Conservation (phyloP, 2,888 invertebrate genomes). For the Dasypolia templi region DNA sequence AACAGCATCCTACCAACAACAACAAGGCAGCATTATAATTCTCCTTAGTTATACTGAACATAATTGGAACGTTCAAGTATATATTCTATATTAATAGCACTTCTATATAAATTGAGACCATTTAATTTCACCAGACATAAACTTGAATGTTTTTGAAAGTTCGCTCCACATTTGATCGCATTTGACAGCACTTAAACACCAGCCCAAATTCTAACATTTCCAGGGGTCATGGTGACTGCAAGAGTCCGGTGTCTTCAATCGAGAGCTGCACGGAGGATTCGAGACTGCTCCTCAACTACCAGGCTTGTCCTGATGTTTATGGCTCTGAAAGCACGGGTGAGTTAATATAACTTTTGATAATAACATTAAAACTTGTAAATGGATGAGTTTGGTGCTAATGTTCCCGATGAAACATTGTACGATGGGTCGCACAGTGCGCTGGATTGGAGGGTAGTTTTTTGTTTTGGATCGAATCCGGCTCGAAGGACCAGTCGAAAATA, state of each 20-base stretch:
- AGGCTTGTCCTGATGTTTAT: constrained; percentile 97
- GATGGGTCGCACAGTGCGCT: no score
- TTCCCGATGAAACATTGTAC: not conserved
- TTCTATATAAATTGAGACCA: not conserved
- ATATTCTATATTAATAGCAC: not conserved
- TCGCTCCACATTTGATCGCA: not conserved
- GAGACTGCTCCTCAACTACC: constrained; percentile 96
- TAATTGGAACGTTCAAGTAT: no score
- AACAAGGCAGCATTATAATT: not conserved
- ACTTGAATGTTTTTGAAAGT: not conserved
- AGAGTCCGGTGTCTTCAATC: constrained; percentile 96
- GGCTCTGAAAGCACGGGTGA: constrained; percentile 97
- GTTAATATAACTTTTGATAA: constrained; percentile 20
- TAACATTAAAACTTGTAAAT: not conserved
- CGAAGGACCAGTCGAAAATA: not conserved
- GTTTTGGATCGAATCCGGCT: constrained; percentile 13
- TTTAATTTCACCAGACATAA: not conserved
- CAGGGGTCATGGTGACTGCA: constrained; percentile 97
- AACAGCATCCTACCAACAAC: not conserved
- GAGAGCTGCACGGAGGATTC: constrained; percentile 98
- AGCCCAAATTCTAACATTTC: constrained; percentile 54
- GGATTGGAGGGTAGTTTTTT: no score
- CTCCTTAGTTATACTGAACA: not conserved
- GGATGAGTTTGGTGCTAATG: not conserved
- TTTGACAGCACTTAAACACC: not conserved